Evolutionary conservation across 2,888 invertebrate species (phyloP).

Genomic region (Pecten maximus): DNA sequence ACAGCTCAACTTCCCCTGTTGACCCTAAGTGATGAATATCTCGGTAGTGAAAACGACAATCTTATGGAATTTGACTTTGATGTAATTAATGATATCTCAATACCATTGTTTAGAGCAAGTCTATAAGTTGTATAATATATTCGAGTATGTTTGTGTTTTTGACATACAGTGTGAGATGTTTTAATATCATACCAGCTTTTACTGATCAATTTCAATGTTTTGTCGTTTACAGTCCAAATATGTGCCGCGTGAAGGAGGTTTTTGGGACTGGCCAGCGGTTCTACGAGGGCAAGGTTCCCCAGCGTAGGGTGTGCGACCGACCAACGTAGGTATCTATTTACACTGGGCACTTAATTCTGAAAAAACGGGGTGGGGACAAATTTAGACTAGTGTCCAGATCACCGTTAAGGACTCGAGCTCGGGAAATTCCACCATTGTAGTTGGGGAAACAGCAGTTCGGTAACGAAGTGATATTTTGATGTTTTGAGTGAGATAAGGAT

Average conservation of each 20-base stretch:
- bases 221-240: neutral
- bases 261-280: neutral
- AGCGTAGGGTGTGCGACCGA: neutral
- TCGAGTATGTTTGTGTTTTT: neutral
- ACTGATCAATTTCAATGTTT: neutral
- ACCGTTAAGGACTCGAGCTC: too few species aligned
- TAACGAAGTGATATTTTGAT: neutral
- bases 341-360: neutral
- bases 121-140: neutral
- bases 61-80: neutral
- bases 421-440: too few species aligned
- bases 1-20: too few species aligned
- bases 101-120: neutral
- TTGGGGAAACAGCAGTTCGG: neutral
- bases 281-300: constrained; percentile 20
- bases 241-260: neutral
- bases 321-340: constrained; percentile 22
- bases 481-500: neutral
- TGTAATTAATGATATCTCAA: neutral
- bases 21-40: neutral
- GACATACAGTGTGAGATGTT: neutral
- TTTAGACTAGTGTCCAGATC: neutral
- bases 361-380: neutral
- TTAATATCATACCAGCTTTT: neutral
- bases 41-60: neutral